phyloP scores from a whole-genome alignment of 2,113 vertebrate species.

The Muntiacus muntjak region DNA sequence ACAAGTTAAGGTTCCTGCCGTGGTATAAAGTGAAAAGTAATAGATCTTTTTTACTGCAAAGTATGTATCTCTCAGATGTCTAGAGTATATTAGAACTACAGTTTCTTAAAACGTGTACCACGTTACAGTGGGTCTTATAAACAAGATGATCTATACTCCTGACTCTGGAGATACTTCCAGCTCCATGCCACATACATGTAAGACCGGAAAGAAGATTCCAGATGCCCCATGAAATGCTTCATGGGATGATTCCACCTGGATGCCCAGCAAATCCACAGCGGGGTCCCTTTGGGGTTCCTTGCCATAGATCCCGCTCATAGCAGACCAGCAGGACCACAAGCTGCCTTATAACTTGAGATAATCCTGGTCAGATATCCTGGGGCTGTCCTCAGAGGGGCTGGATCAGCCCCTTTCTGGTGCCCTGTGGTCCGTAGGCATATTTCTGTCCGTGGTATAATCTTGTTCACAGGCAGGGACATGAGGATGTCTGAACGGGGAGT shows the following conservation, averaged over 20 bases:
- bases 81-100: background rate
- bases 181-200: background rate
- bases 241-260: background rate
- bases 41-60: background rate
- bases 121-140: background rate
- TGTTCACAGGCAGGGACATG: background rate
- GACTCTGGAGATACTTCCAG: background rate
- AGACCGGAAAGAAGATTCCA: background rate
- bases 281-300: background rate
- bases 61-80: background rate
- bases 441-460: background rate
- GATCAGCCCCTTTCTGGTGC: background rate
- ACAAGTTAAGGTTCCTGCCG: background rate
- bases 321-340: background rate
- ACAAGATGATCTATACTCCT: background rate
- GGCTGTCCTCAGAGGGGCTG: background rate
- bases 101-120: background rate
- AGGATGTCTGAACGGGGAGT: background rate
- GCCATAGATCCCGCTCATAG: background rate
- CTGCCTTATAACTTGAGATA: background rate
- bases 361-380: background rate
- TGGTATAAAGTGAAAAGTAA: background rate
- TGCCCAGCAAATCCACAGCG: background rate
- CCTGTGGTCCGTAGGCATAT: background rate
- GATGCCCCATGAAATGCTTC: no score